Base-by-base conservation (phyloP, 2,888 invertebrate species). In the Drepana falcataria region DNA sequence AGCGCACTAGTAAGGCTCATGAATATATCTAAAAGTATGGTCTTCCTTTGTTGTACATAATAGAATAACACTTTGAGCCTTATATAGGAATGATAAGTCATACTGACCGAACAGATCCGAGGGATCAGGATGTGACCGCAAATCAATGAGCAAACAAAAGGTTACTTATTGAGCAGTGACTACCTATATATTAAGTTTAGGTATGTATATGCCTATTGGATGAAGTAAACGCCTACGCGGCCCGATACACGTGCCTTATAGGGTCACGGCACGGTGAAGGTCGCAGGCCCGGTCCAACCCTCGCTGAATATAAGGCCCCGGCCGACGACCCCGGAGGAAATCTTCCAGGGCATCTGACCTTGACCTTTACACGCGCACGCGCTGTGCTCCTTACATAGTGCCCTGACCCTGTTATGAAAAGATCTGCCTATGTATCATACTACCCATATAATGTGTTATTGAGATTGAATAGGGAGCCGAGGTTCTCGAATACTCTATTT, bases 341-440 rank as follows among this genome's bases (percentile, higher is more conserved):
- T 88, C 86, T 90, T 90, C 88, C 89, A 88, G 85, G 88, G 87
- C 73, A 75, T 64, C 81, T 79, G 81, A 84, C 90, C 90, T 86
- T 90, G 88, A 89, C 82, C 89, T 88, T 87, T 85, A 76, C 65
- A 73, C 89, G 90, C 90, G 90, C 90, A 89, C 73, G 90, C 90
- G 90, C 89, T 64, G 69, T 83, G 60, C 75, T 69, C 68, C 71
- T 85, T 70, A 81, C 83, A 81, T 77, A 84, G 85, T 87, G 82
- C 86, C 85, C 83, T 90, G 88, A 88, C 89, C 88, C 85, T 82
- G 81, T 83, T 87, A 83, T 76, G 69, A 79, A 83, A 81, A 75
- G 74, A 79, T 78, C 71, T 75, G 71, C 69, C 65, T 77, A 81
- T 73, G 64, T 75, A 73, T 68, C 56, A 37, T 63, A 62, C 62